Base-by-base conservation (phyloP, 1,140 invertebrate genomes). In the Dendrolimus kikuchii region DNA sequence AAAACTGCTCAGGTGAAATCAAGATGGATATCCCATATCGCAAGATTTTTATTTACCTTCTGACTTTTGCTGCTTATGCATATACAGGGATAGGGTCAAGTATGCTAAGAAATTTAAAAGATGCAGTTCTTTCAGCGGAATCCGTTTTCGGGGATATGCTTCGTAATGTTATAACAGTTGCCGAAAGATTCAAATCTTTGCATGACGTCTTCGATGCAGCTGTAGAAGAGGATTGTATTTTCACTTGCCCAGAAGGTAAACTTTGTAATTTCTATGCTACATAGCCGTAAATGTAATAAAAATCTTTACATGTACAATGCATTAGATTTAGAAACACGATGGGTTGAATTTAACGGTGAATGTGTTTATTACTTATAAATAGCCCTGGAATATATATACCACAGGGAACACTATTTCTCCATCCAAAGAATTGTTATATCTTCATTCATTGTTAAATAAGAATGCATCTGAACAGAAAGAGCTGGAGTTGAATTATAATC, bases 191-290 rank as follows among this genome's bases (percentile, higher is more conserved):
- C 63, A 91, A 91, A 64, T 91, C 91, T 5, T 89, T 95, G 42
- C 93, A 95, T 68, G 93, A 95, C 57, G 91, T 96, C 5, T 92
- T 96, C 55, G 92, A 95, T 78, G 93, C 93, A 5, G 93, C 94
- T 7, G 92, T 95, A 7, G 94, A 95, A 66, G 95, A 96, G 77
- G 89, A 93, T 47, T 96, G 95, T 68, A 79, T 93, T 39, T 96
- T 90, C 75, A 84, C 89, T 53, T 96, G 95, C 81, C 92, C 93
- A 5, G 87, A 83, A 68, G 93, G 94, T 92, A 86, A 38, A 5
- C 7, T 53, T 51, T 9, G 8, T 41, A 53, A 46, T 50, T 38
- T 41, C 36, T 47, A 53, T 46, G 7, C 45, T n/a, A 7, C n/a
- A n/a, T n/a, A n/a, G n/a, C n/a, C n/a, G n/a, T n/a, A n/a, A n/a